Base-by-base conservation (phyloP, 2,888 invertebrate species). In the Drosophila pullipes region DNA sequence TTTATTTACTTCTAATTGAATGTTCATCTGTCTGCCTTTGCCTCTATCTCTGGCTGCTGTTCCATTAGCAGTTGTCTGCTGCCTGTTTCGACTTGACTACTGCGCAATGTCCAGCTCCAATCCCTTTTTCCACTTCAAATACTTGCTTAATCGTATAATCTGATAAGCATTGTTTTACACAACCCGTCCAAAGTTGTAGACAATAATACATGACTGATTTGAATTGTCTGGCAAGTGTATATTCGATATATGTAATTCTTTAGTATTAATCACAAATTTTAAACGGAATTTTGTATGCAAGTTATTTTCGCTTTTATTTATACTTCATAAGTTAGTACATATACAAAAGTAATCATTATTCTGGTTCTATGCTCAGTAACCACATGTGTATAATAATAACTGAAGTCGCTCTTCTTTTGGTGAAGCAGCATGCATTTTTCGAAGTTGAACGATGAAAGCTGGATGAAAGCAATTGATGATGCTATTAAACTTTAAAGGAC, bases 1-100 rank as follows among this genome's bases (percentile, higher is more conserved):
- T 80, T 74, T 67, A 69, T 66, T 72, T 69, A 59, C 69, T 52
- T 74, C 76, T 85, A 79, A 83, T 83, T 81, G 85, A 84, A 70
- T 72, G 58, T 35, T 28, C 64, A 53, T 28, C 18, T 41, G 54
- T 30, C 35, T 64, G 30, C n/a, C 57, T 65, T 30, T 28, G 49
- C 57, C 57, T 37, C 47, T 9, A 16, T 49, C 16, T 16, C 50
- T 22, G 28, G 11, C 18, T 28, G 28, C 30, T 28, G n/a, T 52
- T 52, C 52, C 50, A 50, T 25, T 50, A 28, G 50, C 50, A 28
- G 18, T 18, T 50, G 47, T 47, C 47, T 25, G 47, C 30, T 41
- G 58, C 30, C 28, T 22, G 30, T 30, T 31, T 39, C 30, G 28
- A 39, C 37, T 57, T 28, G 28, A 28, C 28, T 28, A 28, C 18